Percentiles rank a stretch among this genome's conserved stretches.
Conservation (phyloP, 2,888 invertebrate genomes). For the Branchipolynoe longqiensis region DNA sequence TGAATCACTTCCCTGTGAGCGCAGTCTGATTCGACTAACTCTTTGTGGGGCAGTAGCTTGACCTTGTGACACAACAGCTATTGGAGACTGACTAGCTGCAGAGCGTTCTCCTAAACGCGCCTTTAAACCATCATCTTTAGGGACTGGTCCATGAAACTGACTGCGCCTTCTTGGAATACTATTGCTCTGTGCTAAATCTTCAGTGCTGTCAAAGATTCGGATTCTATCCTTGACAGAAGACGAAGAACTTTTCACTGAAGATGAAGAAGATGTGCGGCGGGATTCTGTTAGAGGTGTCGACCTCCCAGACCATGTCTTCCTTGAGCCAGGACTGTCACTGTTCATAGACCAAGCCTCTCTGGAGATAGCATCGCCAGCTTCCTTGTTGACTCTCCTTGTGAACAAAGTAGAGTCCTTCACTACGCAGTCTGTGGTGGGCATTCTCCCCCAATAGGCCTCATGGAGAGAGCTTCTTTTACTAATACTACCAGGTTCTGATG, state of each 20-base stretch:
- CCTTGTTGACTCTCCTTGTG: not conserved
- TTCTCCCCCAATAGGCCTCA: not conserved
- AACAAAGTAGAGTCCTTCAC: not conserved
- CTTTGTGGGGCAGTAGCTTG: no score
- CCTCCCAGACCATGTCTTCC: not conserved
- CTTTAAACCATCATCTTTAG: no score
- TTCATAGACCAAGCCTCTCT: no score
- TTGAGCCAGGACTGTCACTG: not conserved
- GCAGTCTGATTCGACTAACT: no score
- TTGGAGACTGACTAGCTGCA: no score
- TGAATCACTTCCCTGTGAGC: not conserved
- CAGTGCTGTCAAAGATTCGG: constrained; percentile 5
- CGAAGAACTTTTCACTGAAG: constrained; percentile 13
- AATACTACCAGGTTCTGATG: not conserved
- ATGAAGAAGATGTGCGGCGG: constrained; percentile 10
- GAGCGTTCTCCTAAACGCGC: no score
- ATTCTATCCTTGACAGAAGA: constrained; percentile 12
- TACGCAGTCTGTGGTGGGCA: not conserved
- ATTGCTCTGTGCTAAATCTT: constrained; percentile 3
- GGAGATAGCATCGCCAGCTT: no score
- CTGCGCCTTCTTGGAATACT: not conserved
- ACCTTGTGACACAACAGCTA: no score
- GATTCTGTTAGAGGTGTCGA: not conserved
- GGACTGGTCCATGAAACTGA: not conserved
- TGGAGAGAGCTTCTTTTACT: constrained; percentile 11